Conservation (phyloP, 2,888 invertebrate species). For the Digitonthophagus gazella region DNA sequence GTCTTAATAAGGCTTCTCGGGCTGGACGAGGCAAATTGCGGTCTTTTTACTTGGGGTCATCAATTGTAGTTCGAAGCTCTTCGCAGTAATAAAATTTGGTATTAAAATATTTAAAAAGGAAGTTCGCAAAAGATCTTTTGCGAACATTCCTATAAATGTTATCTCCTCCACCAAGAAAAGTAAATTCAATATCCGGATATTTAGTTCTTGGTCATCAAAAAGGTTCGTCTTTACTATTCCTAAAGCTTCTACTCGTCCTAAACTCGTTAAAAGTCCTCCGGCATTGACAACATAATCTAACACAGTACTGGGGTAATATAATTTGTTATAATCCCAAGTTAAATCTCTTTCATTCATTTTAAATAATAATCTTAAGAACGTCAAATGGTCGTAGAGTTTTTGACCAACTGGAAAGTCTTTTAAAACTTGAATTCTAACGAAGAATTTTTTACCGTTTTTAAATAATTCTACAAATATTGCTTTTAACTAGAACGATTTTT, state of each 20-base stretch:
- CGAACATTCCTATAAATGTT: too few relatives aligned
- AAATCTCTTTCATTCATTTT: constrained; percentile 51
- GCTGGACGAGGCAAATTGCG: too few relatives aligned
- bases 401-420: constrained; percentile 65
- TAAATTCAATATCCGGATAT: constrained; percentile 63
- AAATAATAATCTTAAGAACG: constrained; percentile 59
- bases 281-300: constrained; percentile 49
- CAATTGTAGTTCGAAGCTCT: too few relatives aligned
- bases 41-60: too few relatives aligned
- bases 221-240: constrained; percentile 49
- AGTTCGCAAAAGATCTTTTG: too few relatives aligned
- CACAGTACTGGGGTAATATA: constrained; percentile 39
- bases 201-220: constrained; percentile 43
- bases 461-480: constrained; percentile 53
- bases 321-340: constrained; percentile 22
- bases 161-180: constrained; percentile 60
- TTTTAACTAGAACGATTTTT: too few relatives aligned
- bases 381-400: constrained; percentile 67
- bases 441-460: constrained; percentile 9
- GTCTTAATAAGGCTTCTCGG: too few relatives aligned
- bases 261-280: constrained; percentile 55
- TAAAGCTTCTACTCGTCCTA: constrained; percentile 63
- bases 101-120: too few relatives aligned
- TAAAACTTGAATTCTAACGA: constrained; percentile 57
- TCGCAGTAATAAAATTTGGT: too few relatives aligned